phyloP scores from a whole-genome alignment of 1,140 invertebrate genomes.

The Brachionus paranguensis region DNA sequence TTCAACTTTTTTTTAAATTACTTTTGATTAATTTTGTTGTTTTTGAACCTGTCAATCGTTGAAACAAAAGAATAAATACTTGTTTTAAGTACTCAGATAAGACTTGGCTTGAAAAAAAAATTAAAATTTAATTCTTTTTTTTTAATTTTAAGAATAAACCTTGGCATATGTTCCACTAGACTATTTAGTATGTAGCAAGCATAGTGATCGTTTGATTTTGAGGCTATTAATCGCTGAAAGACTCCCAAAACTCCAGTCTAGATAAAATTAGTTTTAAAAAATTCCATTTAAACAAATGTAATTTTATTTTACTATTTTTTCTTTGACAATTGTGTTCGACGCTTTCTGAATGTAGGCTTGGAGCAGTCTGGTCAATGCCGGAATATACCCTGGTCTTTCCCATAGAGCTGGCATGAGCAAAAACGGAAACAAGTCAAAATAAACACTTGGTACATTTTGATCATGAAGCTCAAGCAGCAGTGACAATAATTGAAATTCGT shows the following conservation, averaged over 20 bases:
- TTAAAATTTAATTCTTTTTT: background rate
- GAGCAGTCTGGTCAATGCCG: conserved; percentile 77
- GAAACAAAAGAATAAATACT: conserved; percentile 82
- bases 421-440: conserved; percentile 80
- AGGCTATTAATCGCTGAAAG: conserved; percentile 91
- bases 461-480: conserved; percentile 76
- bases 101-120: conserved; percentile 49
- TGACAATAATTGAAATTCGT: conserved; percentile 91
- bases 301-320: conserved; percentile 41
- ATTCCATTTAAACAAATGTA: background rate
- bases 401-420: conserved; percentile 79
- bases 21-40: conserved; percentile 85
- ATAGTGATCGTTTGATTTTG: conserved; percentile 89
- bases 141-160: conserved; percentile 52
- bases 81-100: conserved; percentile 74
- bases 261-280: background rate
- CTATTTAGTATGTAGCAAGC: conserved; percentile 83
- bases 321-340: conserved; percentile 65
- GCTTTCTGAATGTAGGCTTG: conserved; percentile 74
- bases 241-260: conserved; percentile 79
- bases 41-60: conserved; percentile 80
- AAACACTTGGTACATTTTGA: conserved; percentile 66
- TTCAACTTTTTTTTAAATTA: conserved; percentile 44
- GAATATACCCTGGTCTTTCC: conserved; percentile 83
- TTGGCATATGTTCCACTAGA: conserved; percentile 69